Evolutionary conservation across 2,797 vertebrate species (phyloP).

Genomic region (Arrhamphus sclerolepis): DNA sequence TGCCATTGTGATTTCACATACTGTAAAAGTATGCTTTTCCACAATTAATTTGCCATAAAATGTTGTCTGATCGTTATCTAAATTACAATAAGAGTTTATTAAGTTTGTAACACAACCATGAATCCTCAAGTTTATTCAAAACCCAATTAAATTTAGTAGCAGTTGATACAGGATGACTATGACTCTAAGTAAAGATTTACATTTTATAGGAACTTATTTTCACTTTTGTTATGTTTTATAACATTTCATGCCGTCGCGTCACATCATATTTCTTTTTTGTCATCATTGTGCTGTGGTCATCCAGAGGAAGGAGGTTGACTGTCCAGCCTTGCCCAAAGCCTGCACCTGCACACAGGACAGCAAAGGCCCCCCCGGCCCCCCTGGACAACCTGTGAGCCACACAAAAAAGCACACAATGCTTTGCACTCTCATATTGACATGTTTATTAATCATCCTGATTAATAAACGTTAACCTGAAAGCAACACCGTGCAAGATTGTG

Average conservation of each 20-base stretch:
- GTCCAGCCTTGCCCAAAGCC: conserved; percentile 90
- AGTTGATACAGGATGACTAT: too few relatives aligned
- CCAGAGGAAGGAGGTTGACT: conserved; percentile 92
- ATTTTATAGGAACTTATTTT: too few relatives aligned
- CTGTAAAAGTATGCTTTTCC: too few relatives aligned
- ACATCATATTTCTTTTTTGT: background rate
- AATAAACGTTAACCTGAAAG: background rate
- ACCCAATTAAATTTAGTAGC: too few relatives aligned
- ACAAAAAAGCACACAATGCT: conserved; percentile 2
- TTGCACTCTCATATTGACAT: background rate
- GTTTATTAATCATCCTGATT: background rate
- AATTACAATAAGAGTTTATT: too few relatives aligned
- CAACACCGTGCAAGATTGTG: too few relatives aligned
- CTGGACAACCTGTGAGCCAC: conserved; percentile 88
- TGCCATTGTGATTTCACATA: too few relatives aligned
- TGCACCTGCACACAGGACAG: conserved; percentile 94
- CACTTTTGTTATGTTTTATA: background rate
- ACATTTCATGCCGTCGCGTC: background rate
- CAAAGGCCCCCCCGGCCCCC: conserved; percentile 88
- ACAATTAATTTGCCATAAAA: too few relatives aligned
- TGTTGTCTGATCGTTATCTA: too few relatives aligned
- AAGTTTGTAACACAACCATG: too few relatives aligned
- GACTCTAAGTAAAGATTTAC: too few relatives aligned
- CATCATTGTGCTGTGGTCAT: background rate
- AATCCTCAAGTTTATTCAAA: too few relatives aligned